These are phyloP conservation scores for Gymnoscopelus braueri DNA, from an alignment of 2,797 vertebrate species.

Conservation along the genomic window DNA sequence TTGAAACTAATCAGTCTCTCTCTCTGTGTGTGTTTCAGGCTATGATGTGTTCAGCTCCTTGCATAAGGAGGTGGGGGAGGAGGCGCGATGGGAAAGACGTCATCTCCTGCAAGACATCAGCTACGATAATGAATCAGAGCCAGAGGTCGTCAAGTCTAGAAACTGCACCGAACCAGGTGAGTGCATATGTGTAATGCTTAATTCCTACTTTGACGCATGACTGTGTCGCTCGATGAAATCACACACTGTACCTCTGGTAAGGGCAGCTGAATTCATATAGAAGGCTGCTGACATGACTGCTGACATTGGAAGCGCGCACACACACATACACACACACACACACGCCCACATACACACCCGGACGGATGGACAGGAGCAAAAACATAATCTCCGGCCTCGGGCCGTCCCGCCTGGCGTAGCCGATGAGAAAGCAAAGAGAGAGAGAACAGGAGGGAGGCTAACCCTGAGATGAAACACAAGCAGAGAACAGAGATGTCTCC, in stretches of 20 bases:
- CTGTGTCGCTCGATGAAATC: too few relatives aligned
- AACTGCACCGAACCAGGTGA: slow-evolving; percentile 95
- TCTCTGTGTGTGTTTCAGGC: slow-evolving; percentile 63
- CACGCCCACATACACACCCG: too few relatives aligned
- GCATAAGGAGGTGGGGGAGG: slow-evolving; percentile 61
- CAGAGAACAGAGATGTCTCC: slow-evolving; percentile 31
- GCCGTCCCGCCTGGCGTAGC: too few relatives aligned
- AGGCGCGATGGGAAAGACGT: slow-evolving; percentile 78
- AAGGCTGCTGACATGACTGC: too few relatives aligned
- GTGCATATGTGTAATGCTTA: slow-evolving; percentile 2
- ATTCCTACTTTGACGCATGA: too few relatives aligned
- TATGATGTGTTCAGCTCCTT: slow-evolving; percentile 68
- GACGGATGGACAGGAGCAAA: too few relatives aligned
- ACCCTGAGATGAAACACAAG: slow-evolving; percentile 22
- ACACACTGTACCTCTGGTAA: too few relatives aligned
- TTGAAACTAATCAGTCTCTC: not conserved
- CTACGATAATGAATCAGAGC: slow-evolving; percentile 77
- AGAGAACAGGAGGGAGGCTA: slow-evolving; percentile 3
- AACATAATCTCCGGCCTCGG: too few relatives aligned
- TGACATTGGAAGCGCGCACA: too few relatives aligned
- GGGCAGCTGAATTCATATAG: too few relatives aligned
- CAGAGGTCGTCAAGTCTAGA: slow-evolving; percentile 74
- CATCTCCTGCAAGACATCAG: slow-evolving; percentile 80
- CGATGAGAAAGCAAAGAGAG: not conserved
- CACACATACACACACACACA: too few relatives aligned